Evolutionary conservation across 2,797 vertebrate species (phyloP).

Genomic region (Erpetoichthys calabaricus): DNA sequence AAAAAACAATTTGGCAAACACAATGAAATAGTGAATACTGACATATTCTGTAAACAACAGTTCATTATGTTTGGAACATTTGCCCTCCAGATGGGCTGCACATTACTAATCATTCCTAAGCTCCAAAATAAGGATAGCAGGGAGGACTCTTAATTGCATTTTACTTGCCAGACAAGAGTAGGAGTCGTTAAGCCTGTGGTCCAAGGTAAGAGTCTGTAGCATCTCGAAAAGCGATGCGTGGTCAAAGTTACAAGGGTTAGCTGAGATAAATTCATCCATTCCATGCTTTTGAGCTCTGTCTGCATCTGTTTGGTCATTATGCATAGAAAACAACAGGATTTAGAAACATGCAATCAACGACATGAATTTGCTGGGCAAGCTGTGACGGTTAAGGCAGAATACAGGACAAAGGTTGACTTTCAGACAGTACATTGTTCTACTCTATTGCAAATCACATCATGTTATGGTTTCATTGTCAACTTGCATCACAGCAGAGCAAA

Average conservation of each 20-base stretch:
- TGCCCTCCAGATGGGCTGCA: no score
- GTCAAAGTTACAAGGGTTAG: slow-evolving; percentile 96
- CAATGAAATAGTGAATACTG: no score
- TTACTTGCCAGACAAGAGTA: slow-evolving; percentile 96
- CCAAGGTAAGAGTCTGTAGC: slow-evolving; percentile 91
- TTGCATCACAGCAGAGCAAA: slow-evolving; percentile 76
- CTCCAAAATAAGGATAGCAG: no score
- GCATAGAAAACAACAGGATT: slow-evolving; percentile 80
- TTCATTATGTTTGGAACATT: no score
- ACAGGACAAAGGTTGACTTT: not conserved
- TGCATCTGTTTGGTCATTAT: slow-evolving; percentile 83
- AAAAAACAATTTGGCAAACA: no score
- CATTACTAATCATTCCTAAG: no score
- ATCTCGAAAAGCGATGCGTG: slow-evolving; percentile 91
- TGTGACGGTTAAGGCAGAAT: no score
- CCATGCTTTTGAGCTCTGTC: slow-evolving; percentile 98
- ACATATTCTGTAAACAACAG: no score
- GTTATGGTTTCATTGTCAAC: slow-evolving; percentile 95
- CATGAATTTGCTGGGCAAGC: no score
- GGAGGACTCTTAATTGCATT: slow-evolving; percentile 1
- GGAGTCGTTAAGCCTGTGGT: slow-evolving; percentile 97
- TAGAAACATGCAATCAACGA: slow-evolving; percentile 56
- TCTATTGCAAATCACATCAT: slow-evolving; percentile 65
- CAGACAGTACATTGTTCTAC: slow-evolving; percentile 22
- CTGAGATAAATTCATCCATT: slow-evolving; percentile 99